These are phyloP conservation scores for Peromyscus leucopus DNA, from an alignment of 2,113 vertebrate genomes.

Conservation along the genomic window DNA sequence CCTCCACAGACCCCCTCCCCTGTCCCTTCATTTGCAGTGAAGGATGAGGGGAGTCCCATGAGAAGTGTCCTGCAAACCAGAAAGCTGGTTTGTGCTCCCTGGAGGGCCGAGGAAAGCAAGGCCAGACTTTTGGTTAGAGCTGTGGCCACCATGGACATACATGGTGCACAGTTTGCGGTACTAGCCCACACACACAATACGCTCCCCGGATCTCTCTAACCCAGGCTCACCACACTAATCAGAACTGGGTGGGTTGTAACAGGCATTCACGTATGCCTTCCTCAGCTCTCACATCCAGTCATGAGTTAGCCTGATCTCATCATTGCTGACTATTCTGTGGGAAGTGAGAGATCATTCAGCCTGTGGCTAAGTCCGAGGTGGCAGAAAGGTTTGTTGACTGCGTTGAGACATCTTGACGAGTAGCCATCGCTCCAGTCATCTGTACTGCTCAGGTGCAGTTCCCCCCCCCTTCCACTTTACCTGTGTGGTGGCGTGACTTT, in stretches of 20 bases:
- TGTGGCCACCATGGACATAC: accelerated
- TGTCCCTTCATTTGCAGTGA: background rate
- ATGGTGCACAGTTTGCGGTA: background rate
- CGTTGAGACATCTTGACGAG: background rate
- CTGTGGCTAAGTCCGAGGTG: background rate
- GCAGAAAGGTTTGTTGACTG: background rate
- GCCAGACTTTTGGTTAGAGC: background rate
- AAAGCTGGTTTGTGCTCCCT: background rate
- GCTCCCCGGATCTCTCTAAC: background rate
- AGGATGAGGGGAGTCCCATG: background rate
- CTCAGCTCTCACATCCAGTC: background rate
- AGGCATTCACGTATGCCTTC: background rate
- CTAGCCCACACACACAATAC: background rate
- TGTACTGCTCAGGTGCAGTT: accelerated
- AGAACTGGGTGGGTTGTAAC: background rate
- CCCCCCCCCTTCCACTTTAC: no score
- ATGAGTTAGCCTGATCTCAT: background rate
- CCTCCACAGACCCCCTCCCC: background rate
- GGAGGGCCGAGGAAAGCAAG: background rate
- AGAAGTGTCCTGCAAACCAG: background rate
- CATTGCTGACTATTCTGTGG: background rate
- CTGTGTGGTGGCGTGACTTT: accelerated
- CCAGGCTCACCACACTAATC: background rate
- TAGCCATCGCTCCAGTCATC: background rate
- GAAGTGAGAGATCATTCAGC: background rate